A percentile compares a stretch with the other conserved stretches of the same genome.
Evolutionary conservation across 2,888 invertebrate species (phyloP).

Genomic region (Artemia sinica): DNA sequence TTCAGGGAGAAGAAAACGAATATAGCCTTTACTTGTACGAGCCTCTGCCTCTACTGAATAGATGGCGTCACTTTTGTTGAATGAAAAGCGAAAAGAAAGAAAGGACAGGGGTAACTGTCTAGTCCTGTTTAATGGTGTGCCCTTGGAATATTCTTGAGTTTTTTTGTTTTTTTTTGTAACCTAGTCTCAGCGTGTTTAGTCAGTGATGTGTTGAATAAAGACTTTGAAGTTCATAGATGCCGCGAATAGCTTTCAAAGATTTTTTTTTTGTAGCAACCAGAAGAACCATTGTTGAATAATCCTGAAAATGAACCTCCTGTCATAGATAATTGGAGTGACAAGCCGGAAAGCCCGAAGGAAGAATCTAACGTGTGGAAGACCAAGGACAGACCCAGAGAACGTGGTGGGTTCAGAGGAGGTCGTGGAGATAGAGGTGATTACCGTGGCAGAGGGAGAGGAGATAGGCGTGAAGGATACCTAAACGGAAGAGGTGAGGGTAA

Average conservation of each 20-base stretch:
- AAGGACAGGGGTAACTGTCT: too few species aligned
- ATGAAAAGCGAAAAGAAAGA: too few species aligned
- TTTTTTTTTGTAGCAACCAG: neutral
- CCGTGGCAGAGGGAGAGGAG: constrained; percentile 2
- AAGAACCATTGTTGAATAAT: neutral
- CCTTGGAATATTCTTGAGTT: too few species aligned
- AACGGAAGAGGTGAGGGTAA: neutral
- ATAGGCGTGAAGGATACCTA: neutral
- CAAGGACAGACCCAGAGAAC: neutral
- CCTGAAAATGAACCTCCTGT: constrained; percentile 3
- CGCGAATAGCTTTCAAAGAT: neutral
- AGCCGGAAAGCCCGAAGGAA: neutral
- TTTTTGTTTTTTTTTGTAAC: too few species aligned
- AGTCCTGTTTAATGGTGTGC: too few species aligned
- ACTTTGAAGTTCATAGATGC: neutral
- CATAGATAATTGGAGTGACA: constrained; percentile 6
- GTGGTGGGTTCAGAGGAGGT: constrained; percentile 6
- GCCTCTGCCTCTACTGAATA: too few species aligned
- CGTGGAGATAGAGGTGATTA: constrained; percentile 4
- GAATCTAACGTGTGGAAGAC: constrained; percentile 11
- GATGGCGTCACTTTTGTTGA: too few species aligned
- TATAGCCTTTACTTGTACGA: too few species aligned
- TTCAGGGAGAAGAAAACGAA: too few species aligned
- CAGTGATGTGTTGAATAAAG: neutral
- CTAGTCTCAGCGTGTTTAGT: too few species aligned